phyloP scores from a whole-genome alignment of 2,888 invertebrate genomes.

The Meloe dianella region DNA sequence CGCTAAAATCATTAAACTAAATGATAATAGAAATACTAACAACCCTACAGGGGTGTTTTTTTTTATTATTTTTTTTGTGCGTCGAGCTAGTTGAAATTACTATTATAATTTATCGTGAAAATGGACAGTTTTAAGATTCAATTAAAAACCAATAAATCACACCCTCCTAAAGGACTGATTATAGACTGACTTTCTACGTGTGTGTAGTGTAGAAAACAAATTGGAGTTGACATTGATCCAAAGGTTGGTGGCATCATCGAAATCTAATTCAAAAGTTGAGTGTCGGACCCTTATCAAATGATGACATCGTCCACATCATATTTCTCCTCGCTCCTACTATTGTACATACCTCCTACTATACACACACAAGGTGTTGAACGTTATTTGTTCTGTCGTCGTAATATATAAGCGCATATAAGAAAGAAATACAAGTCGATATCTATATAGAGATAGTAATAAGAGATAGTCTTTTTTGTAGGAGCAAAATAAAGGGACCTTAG shows the following conservation, averaged over 20 bases:
- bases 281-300: slow-evolving; percentile 5
- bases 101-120: no score
- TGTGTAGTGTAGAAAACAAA: neutral
- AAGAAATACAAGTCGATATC: no score
- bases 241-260: neutral
- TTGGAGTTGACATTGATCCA: slow-evolving; percentile 3
- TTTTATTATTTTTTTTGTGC: no score
- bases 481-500: neutral
- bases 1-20: neutral
- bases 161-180: neutral
- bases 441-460: no score
- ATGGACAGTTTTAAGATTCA: neutral
- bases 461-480: neutral
- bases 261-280: slow-evolving; percentile 9
- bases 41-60: no score
- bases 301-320: slow-evolving; percentile 7
- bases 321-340: neutral
- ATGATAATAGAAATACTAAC: neutral
- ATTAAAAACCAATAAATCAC: slow-evolving; percentile 12
- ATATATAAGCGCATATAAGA: neutral
- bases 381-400: neutral
- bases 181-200: neutral
- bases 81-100: no score
- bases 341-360: neutral
- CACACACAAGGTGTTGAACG: neutral